These are phyloP conservation scores for Pollenia labialis DNA, from an alignment of 2,888 invertebrate genomes.

Conservation along the genomic window DNA sequence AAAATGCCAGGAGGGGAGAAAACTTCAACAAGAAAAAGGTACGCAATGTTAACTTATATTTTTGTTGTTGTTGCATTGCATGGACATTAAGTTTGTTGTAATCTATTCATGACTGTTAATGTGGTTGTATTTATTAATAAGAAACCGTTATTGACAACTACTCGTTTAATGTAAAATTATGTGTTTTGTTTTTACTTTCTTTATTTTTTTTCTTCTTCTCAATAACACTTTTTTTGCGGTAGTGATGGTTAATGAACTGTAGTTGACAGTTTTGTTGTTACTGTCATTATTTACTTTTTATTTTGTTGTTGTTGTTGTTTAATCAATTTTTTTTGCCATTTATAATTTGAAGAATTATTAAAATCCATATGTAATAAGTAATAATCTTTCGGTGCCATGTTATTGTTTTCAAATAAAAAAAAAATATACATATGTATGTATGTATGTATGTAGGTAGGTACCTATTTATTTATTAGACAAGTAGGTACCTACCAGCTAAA, in stretches of 20 bases:
- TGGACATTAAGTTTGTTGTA: neutral
- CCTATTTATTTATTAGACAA: too few species aligned
- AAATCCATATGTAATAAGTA: too few species aligned
- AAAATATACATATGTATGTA: too few species aligned
- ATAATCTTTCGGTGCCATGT: neutral
- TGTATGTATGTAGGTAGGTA: too few species aligned
- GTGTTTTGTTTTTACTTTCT: conserved; percentile 43
- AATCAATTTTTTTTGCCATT: conserved; percentile 35
- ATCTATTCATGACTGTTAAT: conserved; percentile 25
- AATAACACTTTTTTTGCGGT: conserved; percentile 49
- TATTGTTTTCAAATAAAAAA: too few species aligned
- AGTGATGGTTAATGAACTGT: conserved; percentile 58
- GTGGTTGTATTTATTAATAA: conserved; percentile 45
- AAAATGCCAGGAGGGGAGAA: neutral
- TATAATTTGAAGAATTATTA: conserved; percentile 27
- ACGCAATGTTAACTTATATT: conserved; percentile 1
- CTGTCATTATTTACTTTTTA: neutral
- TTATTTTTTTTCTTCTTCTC: conserved; percentile 31
- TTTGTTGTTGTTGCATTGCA: conserved; percentile 29
- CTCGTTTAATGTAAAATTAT: conserved; percentile 55
- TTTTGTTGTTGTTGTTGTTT: conserved; percentile 3
- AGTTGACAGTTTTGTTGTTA: conserved; percentile 38
- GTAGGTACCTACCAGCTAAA: too few species aligned
- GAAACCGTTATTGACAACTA: conserved; percentile 60
- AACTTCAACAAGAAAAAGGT: neutral